phyloP scores from a whole-genome alignment of 1,140 invertebrate species.

The Heliconius hewitsoni region DNA sequence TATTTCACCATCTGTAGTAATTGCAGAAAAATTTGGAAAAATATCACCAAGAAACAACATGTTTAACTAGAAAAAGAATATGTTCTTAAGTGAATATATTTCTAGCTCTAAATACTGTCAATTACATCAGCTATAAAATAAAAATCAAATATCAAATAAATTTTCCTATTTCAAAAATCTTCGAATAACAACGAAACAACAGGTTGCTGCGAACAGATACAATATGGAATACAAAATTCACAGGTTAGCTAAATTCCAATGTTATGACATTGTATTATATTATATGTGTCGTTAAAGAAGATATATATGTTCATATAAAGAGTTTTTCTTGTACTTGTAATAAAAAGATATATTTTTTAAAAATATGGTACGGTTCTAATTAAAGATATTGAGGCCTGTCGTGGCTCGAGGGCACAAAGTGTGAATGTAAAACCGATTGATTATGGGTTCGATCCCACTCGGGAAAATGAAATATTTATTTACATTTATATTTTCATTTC shows the following conservation, averaged over 20 bases:
- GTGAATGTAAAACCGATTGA: too few species aligned
- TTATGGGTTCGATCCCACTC: too few species aligned
- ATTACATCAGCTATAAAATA: neutral
- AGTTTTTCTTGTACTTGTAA: too few species aligned
- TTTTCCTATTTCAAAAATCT: conserved; percentile 8
- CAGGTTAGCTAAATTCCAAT: neutral
- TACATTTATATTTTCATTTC: too few species aligned
- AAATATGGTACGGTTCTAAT: too few species aligned
- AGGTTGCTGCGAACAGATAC: conserved; percentile 2
- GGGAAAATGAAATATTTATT: too few species aligned
- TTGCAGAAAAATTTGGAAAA: conserved; percentile 72
- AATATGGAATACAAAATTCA: neutral
- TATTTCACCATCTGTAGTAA: conserved; percentile 64
- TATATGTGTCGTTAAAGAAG: too few species aligned
- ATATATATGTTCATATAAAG: too few species aligned
- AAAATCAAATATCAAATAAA: conserved; percentile 3
- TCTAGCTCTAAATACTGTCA: neutral
- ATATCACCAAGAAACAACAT: conserved; percentile 62
- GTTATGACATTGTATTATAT: too few species aligned
- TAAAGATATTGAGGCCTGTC: too few species aligned
- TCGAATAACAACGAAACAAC: conserved; percentile 5
- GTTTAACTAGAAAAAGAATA: conserved; percentile 25
- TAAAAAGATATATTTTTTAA: too few species aligned
- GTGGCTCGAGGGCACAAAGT: too few species aligned
- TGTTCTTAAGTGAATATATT: neutral